Conservation (phyloP, 2,888 invertebrate species). For the Rhagonycha lutea region DNA sequence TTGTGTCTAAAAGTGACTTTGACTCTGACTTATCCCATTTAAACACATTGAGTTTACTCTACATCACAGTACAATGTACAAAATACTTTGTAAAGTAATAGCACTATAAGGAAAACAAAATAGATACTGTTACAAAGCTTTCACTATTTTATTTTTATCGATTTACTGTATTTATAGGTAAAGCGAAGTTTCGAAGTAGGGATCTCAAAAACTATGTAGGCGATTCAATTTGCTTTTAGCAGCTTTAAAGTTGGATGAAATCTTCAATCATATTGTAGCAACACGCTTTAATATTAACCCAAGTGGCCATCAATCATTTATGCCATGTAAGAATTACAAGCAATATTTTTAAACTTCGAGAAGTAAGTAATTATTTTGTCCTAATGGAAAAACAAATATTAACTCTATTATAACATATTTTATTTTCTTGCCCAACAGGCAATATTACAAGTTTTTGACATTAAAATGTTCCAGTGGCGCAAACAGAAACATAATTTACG, state of each 20-base stretch:
- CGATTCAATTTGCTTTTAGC: background rate
- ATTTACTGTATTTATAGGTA: background rate
- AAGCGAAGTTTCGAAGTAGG: background rate
- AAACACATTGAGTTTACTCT: no score
- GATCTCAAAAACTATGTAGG: background rate
- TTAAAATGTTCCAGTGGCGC: background rate
- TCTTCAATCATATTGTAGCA: background rate
- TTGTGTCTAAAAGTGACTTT: no score
- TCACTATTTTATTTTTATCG: background rate
- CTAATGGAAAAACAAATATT: background rate
- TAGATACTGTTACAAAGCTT: background rate
- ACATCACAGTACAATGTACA: no score
- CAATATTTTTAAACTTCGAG: background rate
- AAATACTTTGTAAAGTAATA: no score
- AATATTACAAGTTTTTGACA: no score
- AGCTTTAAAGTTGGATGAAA: background rate
- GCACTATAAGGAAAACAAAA: no score
- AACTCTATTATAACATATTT: background rate
- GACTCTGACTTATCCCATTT: no score
- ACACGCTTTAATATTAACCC: background rate
- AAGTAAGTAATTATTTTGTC: background rate
- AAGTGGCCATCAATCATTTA: background rate
- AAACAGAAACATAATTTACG: no score
- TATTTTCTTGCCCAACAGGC: no score
- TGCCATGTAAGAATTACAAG: background rate